Base-by-base conservation (phyloP, 2,888 invertebrate species). In the Caenorhabditis angaria region DNA sequence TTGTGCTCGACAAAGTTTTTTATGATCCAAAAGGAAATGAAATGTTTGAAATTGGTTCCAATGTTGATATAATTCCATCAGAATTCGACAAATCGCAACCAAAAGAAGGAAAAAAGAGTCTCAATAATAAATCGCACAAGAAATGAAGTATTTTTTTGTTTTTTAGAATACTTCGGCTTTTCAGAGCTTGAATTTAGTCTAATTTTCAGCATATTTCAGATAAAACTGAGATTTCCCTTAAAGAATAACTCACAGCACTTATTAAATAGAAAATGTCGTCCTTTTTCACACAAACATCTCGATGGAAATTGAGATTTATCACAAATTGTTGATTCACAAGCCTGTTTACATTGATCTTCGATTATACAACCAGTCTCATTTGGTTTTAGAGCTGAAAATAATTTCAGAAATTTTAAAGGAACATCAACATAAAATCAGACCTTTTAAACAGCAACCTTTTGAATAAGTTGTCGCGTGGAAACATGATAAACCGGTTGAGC, bases 221-320 rank as follows among this genome's bases (percentile, higher is more conserved):
- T n/a, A n/a, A n/a, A n/a, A n/a, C n/a, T n/a, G n/a, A n/a, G n/a
- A n/a, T n/a, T n/a, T n/a, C n/a, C n/a, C n/a, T n/a, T n/a, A n/a
- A n/a, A n/a, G n/a, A n/a, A n/a, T n/a, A 59, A 78, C 85, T 83
- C 48, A 84, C 85, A 85, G 65, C 85, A 85, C 64, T 85, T 85
- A 64, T 82, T 83, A 73, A 85, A 85, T 22, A 85, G 70, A 64
- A 84, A 85, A 55, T 85, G 85, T 48, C 78, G 65, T 22, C 83
- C 85, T 47, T 75, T 67, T 53, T 83, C 81, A 71, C 85, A 85
- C 32, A 83, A 78, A 68, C 85, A 85, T 55, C 83, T 70, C 5
- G 79, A 78, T 25, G 77, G 75, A 24, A 47, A 66, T 28, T 71
- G 70, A 8, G 76, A 64, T 62, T 62, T 53, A 61, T 83, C 83